Percentiles rank a stretch among this genome's conserved stretches.
phyloP scores from a whole-genome alignment of 2,888 invertebrate species.

The Caenorhabditis imperialis region DNA sequence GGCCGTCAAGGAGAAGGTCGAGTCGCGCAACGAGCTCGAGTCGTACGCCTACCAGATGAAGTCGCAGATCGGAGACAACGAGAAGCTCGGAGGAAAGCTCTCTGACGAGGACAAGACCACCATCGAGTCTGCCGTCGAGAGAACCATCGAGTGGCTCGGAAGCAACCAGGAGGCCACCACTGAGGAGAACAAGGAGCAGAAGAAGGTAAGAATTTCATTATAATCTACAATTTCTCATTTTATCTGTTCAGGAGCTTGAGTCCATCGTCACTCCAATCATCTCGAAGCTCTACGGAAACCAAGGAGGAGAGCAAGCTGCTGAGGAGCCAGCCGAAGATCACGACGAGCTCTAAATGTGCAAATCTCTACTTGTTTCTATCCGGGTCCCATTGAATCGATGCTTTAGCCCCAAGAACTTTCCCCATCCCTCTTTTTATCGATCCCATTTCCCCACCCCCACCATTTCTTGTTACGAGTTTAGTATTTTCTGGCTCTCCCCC shows the following conservation, averaged over 20 bases:
- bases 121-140: conserved; percentile 93
- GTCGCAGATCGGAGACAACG: conserved; percentile 91
- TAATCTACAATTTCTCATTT: neutral
- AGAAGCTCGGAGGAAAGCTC: conserved; percentile 90
- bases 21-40: conserved; percentile 95
- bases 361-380: conserved; percentile 12
- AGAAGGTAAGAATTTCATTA: conserved; percentile 30
- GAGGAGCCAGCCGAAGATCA: conserved; percentile 45
- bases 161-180: conserved; percentile 84
- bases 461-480: conserved; percentile 25
- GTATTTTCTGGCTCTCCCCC: conserved; percentile 1
- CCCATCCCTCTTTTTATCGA: neutral
- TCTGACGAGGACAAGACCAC: conserved; percentile 91
- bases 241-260: conserved; percentile 85
- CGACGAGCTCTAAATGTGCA: conserved; percentile 41
- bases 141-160: conserved; percentile 97
- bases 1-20: conserved; percentile 83
- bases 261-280: conserved; percentile 96
- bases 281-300: conserved; percentile 87
- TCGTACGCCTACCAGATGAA: conserved; percentile 97
- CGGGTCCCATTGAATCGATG: conserved; percentile 8
- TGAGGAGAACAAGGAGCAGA: conserved; percentile 85
- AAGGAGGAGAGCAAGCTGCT: conserved; percentile 21
- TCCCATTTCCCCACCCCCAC: conserved; percentile 10
- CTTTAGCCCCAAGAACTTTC: conserved; percentile 31